Evolutionary conservation across 2,113 vertebrate species (phyloP), one percentile per base, ranked within the genome.

Genomic region (Procavia capensis): DNA sequence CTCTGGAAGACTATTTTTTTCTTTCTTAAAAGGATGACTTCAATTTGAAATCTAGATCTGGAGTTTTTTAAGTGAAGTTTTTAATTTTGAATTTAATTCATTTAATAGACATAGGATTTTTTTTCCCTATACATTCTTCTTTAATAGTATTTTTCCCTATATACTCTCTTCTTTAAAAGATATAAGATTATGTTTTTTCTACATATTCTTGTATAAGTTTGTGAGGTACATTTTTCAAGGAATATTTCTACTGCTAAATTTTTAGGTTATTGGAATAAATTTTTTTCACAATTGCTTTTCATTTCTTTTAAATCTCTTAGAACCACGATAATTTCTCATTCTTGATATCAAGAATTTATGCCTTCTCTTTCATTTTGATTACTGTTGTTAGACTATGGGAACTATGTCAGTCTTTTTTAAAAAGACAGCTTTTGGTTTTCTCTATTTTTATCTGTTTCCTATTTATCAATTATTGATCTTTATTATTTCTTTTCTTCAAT

Each of bases 221-320:
- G 6, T 45, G n/a, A 85, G 41, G 45, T 76, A 3, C 17, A 50
- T 61, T 93, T 86, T 54, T 45, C 64, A 50, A 86, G 22, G 27
- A 84, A 70, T n/a, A 34, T 59, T 82, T 86, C n/a, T 95, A 57
- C 34, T 75, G 54, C 16, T 76, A 70, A 87, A 79, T 54, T 94
- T 88, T 70, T 43, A 83, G 36, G 45, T 88, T 74, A 54, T 64
- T 78, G 29, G 25, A 20, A 47, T 57, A 78, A 47, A 61, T 13
- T 34, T 16, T 75, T 29, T 74, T 64, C 20, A 75, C 31, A 59
- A 82, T 64, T 83, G 64, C 25, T 41, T 45, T 63, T 10, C 54
- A 43, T 64, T 25, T 31, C 64, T 66, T 34, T 66, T 66, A 57
- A 64, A 61, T 34, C 34, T 90, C 5, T 78, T 92, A n/a, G 59